phyloP scores from a whole-genome alignment of 2,888 invertebrate species.

The Odontomyia ornata region DNA sequence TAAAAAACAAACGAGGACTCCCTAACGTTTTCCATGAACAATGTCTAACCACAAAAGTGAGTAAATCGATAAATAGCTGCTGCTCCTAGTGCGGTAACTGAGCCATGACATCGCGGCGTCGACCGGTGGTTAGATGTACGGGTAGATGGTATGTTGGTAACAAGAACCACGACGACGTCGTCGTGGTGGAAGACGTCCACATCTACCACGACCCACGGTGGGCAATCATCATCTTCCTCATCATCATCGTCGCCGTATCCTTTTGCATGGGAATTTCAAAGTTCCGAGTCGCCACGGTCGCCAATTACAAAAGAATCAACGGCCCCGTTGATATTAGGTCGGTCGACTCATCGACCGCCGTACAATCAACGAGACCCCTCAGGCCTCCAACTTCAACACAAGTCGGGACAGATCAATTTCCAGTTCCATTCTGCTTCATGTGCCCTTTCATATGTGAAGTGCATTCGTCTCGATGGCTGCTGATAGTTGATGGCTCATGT shows the following conservation, averaged over 20 bases:
- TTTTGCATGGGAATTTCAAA: conserved; percentile 36
- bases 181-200: background rate
- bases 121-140: background rate
- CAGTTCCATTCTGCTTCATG: conserved; percentile 20
- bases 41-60: conserved; percentile 17
- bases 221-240: conserved; percentile 18
- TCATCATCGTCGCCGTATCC: conserved; percentile 1
- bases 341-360: background rate
- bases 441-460: conserved; percentile 28
- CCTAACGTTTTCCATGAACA: conserved; percentile 7
- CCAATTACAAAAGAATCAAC: conserved; percentile 30
- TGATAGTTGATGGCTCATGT: conserved; percentile 30
- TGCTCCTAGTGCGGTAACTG: conserved; percentile 34
- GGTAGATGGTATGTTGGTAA: background rate
- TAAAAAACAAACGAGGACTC: too few species aligned
- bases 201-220: background rate
- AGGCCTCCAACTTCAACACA: background rate
- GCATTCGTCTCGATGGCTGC: conserved; percentile 32
- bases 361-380: conserved; percentile 20
- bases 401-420: conserved; percentile 24
- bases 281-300: conserved; percentile 14
- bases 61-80: conserved; percentile 32
- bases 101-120: background rate
- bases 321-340: background rate
- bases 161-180: background rate